Conservation (phyloP, 2,113 vertebrate genomes). For the Choloepus hoffmanni region DNA sequence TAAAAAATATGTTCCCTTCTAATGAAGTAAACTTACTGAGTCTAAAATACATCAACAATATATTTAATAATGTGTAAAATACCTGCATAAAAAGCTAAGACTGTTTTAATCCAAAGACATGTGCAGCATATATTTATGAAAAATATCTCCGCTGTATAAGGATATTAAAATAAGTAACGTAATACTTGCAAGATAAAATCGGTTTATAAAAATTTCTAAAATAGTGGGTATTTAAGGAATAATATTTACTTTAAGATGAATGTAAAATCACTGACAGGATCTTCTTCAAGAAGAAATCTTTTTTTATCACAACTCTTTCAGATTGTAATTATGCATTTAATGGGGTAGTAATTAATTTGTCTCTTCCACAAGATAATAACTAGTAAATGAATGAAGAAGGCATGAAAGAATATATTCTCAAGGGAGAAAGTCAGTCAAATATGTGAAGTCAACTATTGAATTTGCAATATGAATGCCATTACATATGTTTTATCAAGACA, state of each 20-base stretch:
- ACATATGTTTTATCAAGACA: neutral
- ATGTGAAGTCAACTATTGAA: neutral
- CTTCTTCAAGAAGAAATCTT: neutral
- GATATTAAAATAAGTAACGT: conserved; percentile 29
- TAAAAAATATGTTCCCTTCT: neutral
- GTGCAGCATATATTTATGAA: neutral
- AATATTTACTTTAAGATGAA: neutral
- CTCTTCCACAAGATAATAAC: neutral
- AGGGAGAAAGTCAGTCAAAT: neutral
- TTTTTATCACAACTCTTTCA: neutral
- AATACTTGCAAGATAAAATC: neutral
- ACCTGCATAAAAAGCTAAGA: neutral
- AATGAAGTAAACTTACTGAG: neutral
- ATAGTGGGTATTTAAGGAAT: neutral
- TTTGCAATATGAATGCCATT: neutral
- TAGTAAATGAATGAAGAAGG: neutral
- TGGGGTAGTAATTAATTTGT: neutral
- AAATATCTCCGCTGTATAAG: neutral
- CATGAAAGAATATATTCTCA: neutral
- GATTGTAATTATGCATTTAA: conserved; percentile 14
- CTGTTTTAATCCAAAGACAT: neutral
- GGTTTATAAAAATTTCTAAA: neutral
- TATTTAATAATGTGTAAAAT: conserved; percentile 27
- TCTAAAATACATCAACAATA: neutral
- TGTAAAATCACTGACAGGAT: neutral